phyloP scores from a whole-genome alignment of 2,888 invertebrate genomes.

The Rhamphomyia laevipes region DNA sequence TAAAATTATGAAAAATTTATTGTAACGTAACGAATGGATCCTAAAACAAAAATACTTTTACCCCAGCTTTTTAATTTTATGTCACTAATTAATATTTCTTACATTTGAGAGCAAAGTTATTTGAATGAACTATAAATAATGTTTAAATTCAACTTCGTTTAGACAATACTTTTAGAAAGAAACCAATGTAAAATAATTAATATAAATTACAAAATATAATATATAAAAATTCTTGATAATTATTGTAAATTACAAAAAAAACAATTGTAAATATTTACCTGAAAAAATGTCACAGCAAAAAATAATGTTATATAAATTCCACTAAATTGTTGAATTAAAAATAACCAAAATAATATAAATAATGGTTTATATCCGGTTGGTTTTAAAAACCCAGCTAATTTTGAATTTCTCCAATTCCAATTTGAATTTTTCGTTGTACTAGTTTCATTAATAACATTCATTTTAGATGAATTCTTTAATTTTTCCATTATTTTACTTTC shows the following conservation, averaged over 20 bases:
- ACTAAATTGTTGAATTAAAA: constrained; percentile 47
- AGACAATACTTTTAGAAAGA: too few relatives aligned
- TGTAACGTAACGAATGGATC: too few relatives aligned
- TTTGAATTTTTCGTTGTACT: not conserved
- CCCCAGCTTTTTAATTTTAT: too few relatives aligned
- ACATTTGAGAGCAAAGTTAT: too few relatives aligned
- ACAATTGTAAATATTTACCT: constrained; percentile 29
- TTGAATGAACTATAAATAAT: too few relatives aligned
- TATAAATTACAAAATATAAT: too few relatives aligned
- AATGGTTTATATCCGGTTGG: constrained; percentile 49
- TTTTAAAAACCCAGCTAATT: constrained; percentile 38
- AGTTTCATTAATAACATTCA: constrained; percentile 8
- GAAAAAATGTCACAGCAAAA: constrained; percentile 47
- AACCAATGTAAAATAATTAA: too few relatives aligned
- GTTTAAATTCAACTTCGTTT: too few relatives aligned
- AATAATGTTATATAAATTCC: constrained; percentile 50
- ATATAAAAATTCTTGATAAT: not conserved
- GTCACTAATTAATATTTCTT: too few relatives aligned
- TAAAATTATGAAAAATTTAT: too few relatives aligned
- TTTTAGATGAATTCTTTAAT: constrained; percentile 14
- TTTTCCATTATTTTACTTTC: constrained; percentile 38
- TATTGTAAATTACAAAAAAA: not conserved
- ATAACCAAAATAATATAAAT: constrained; percentile 42
- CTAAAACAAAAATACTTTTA: too few relatives aligned
- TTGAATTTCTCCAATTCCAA: constrained; percentile 25